Conservation (phyloP, 2,888 invertebrate genomes). For the Tetragonula carbonaria region DNA sequence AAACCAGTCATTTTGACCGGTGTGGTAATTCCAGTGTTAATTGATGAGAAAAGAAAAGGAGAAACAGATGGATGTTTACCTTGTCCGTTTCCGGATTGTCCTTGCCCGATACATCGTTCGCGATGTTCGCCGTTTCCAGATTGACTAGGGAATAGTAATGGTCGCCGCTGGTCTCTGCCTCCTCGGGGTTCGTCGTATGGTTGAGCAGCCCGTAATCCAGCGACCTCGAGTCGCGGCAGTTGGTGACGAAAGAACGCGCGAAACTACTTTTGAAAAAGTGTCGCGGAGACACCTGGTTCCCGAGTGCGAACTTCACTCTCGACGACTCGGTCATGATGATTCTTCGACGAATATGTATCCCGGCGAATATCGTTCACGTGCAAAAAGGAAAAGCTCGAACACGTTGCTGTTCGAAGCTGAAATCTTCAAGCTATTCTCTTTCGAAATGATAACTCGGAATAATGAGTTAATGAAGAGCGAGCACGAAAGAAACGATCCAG, state of each 20-base stretch:
- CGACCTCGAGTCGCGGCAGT: slow-evolving; percentile 81
- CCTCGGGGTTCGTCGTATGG: slow-evolving; percentile 65
- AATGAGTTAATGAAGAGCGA: neutral
- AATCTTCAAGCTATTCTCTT: slow-evolving; percentile 22
- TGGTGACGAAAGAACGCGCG: slow-evolving; percentile 85
- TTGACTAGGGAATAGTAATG: slow-evolving; percentile 76
- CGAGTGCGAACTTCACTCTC: slow-evolving; percentile 79
- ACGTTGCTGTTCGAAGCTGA: neutral
- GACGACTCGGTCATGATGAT: slow-evolving; percentile 70
- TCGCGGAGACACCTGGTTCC: slow-evolving; percentile 81
- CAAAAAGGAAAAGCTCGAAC: neutral
- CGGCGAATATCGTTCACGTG: neutral
- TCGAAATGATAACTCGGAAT: neutral
- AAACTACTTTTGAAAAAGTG: slow-evolving; percentile 86
- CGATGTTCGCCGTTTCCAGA: slow-evolving; percentile 41
- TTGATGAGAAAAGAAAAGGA: no score
- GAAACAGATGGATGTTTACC: slow-evolving; percentile 7
- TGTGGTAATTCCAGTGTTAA: neutral
- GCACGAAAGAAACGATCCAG: neutral
- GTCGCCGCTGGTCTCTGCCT: slow-evolving; percentile 57
- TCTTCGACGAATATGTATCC: neutral
- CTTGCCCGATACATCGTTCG: neutral
- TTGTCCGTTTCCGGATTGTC: slow-evolving; percentile 18
- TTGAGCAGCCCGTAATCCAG: slow-evolving; percentile 81
- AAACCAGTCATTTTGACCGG: no score